These are phyloP conservation scores for Myotis yumanensis DNA, from an alignment of 2,113 vertebrate species.

Conservation along the genomic window DNA sequence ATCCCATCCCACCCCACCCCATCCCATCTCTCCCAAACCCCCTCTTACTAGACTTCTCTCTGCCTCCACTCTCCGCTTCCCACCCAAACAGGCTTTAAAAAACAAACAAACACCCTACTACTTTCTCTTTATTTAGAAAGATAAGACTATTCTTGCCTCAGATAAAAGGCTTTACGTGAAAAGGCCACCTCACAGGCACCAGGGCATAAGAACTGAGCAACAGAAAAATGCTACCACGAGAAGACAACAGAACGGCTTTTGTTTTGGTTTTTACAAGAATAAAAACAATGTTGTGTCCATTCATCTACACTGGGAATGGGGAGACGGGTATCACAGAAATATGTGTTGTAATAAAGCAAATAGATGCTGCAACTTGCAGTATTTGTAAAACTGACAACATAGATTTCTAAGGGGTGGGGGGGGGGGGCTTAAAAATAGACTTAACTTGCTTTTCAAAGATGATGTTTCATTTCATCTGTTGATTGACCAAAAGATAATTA, in stretches of 20 bases:
- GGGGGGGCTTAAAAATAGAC: conserved; percentile 48
- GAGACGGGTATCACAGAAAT: conserved; percentile 83
- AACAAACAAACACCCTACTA: background rate
- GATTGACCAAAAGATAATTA: conserved; percentile 59
- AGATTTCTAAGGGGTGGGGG: conserved; percentile 70
- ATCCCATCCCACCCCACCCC: background rate
- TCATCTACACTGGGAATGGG: conserved; percentile 82
- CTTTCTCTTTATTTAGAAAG: conserved; percentile 40
- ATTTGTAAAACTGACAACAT: conserved; percentile 84
- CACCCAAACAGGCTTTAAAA: background rate
- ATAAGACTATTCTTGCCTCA: conserved; percentile 59
- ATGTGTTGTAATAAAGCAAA: conserved; percentile 84
- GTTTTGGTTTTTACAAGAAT: conserved; percentile 80
- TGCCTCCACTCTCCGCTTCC: background rate
- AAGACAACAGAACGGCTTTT: conserved; percentile 82
- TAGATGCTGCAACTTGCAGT: conserved; percentile 83
- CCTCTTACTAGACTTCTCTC: background rate
- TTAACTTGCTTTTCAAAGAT: conserved; percentile 74
- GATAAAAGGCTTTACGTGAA: conserved; percentile 63
- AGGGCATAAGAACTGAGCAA: conserved; percentile 79
- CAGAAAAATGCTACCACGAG: conserved; percentile 77
- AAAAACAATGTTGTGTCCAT: conserved; percentile 74
- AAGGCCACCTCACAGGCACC: conserved; percentile 72
- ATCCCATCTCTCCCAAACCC: background rate
- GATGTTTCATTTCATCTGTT: conserved; percentile 65